Evolutionary conservation across 2,888 invertebrate species (phyloP).

Genomic region (Trichopoda pennipes): DNA sequence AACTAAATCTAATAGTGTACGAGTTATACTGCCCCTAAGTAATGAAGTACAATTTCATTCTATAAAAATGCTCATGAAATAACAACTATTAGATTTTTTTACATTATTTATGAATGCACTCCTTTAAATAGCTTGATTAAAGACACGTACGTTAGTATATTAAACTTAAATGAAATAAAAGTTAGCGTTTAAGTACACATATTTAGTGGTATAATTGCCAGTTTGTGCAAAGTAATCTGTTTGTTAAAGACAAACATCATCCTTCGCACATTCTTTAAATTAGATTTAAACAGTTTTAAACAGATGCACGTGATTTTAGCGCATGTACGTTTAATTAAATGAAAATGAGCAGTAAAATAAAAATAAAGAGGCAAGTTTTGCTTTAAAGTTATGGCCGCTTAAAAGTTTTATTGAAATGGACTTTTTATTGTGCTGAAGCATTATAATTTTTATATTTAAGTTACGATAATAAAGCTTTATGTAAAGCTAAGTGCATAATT

Average conservation of each 20-base stretch:
- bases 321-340: slow-evolving; percentile 3
- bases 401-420: slow-evolving; percentile 2
- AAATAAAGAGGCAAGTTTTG: background rate
- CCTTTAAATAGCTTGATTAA: slow-evolving; percentile 1
- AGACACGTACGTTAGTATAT: background rate
- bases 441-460: background rate
- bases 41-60: no score
- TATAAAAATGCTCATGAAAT: no score
- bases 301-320: background rate
- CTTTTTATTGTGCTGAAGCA: background rate
- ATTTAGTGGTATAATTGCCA: slow-evolving; percentile 45
- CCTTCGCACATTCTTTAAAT: slow-evolving; percentile 1
- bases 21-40: no score
- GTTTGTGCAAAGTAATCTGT: slow-evolving; percentile 56
- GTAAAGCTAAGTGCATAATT: no score
- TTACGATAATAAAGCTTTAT: no score
- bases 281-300: slow-evolving; percentile 1
- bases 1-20: no score
- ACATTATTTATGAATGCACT: background rate
- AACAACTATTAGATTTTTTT: background rate
- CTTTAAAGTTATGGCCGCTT: background rate
- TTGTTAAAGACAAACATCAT: slow-evolving; percentile 60
- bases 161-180: slow-evolving; percentile 25
- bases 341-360: slow-evolving; percentile 24
- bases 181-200: slow-evolving; percentile 29